Evolutionary conservation across 2,888 invertebrate genomes (phyloP), one percentile per base, ranked within the genome.

Genomic region (Osmoderma eremita): DNA sequence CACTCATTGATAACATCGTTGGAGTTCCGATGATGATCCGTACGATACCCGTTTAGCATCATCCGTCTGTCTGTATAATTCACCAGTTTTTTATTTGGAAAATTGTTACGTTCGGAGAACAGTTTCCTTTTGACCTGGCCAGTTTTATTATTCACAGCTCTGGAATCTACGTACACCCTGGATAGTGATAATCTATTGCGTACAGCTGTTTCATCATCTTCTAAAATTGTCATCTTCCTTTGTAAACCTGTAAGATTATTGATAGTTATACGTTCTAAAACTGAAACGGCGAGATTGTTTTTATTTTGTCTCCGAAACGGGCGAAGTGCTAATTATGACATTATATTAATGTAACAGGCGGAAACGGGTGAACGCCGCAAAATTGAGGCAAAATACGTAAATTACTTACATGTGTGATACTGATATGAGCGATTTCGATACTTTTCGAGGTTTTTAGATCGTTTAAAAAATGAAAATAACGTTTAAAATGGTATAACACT

Each of bases 31-130:
- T 75, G 73, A 65, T 71, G 69, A 62, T 76, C 75, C 17, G 76
- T 72, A 54, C 78, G 77, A 70, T 80, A 78, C 62, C 81, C 80
- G 78, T 81, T 81, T 80, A 79, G 81, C 84, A 81, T 84, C 79
- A 78, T 83, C 56, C 41, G 45, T 41, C 61, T 51, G 20, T 58
- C 65, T 61, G 58, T 45, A 18, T 61, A 45, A 18, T 30, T 53
- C 22, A 50, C 38, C 36, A 24, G 51, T 39, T 68, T 67, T 65
- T 68, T 69, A 41, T 67, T 62, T 5, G 68, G 64, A 45, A 42
- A 53, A 39, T n/a, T 61, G 41, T n/a, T 30, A n/a, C n/a, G n/a
- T n/a, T 10, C 6, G 30, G 30, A 5, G 24, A 48, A 61, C 17
- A 36, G 15, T 24, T 65, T 67, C 51, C 71, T 48, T 48, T 71